phyloP scores from a whole-genome alignment of 2,113 vertebrate species.

The Poecile atricapillus region DNA sequence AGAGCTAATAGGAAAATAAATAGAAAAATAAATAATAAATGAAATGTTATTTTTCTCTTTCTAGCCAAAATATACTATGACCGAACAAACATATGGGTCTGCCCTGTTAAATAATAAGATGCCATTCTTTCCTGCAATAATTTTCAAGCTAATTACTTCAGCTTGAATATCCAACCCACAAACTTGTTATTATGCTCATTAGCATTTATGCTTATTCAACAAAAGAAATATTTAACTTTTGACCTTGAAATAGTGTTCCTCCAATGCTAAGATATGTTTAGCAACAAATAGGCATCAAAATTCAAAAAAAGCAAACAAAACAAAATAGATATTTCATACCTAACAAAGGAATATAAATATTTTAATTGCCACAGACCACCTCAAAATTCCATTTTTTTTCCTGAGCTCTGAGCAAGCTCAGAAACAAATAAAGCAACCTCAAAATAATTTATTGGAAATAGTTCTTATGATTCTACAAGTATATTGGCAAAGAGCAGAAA shows the following conservation, averaged over 20 bases:
- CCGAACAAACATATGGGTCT: background rate
- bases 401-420: background rate
- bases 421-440: background rate
- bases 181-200: background rate
- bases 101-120: background rate
- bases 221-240: background rate
- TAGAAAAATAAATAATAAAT: constrained; percentile 37
- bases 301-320: background rate
- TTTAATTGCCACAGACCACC: background rate
- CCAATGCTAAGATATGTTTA: background rate
- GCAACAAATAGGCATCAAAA: background rate
- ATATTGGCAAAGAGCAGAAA: background rate
- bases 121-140: background rate
- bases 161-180: background rate
- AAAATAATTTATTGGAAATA: background rate
- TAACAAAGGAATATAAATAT: background rate
- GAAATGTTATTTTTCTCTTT: background rate
- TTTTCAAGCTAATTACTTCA: constrained; percentile 14
- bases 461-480: background rate
- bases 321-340: background rate
- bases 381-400: background rate
- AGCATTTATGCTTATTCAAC: background rate
- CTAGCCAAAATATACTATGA: background rate
- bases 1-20: constrained; percentile 14
- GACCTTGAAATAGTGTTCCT: background rate